phyloP scores from a whole-genome alignment of 2,797 vertebrate genomes.

The Heterohyrax brucei region DNA sequence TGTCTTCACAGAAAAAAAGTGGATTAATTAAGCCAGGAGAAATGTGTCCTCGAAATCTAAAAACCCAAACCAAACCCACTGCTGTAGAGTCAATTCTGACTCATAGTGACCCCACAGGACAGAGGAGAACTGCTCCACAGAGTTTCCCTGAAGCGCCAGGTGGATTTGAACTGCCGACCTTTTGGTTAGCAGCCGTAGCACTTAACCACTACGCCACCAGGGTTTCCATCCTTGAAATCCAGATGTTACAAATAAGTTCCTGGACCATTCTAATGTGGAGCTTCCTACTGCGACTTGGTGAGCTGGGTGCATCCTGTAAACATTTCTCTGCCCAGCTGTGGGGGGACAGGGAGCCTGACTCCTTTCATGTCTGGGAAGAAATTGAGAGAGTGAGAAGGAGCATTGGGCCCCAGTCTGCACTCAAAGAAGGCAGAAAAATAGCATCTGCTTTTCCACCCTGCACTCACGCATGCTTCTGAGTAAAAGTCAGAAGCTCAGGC shows the following conservation, averaged over 20 bases:
- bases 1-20: neutral
- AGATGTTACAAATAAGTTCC: constrained; percentile 41
- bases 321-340: neutral
- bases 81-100: too few relatives aligned
- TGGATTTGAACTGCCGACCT: too few relatives aligned
- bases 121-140: too few relatives aligned
- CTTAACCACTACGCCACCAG: too few relatives aligned
- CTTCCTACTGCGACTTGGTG: neutral
- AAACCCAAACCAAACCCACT: neutral
- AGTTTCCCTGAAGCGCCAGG: too few relatives aligned
- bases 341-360: neutral
- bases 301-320: constrained; percentile 24
- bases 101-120: too few relatives aligned
- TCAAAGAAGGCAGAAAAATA: constrained; percentile 44
- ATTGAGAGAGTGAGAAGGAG: constrained; percentile 21
- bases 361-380: constrained; percentile 37
- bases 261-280: neutral
- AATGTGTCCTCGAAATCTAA: constrained; percentile 64
- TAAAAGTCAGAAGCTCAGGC: constrained; percentile 64
- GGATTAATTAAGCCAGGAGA: constrained; percentile 27
- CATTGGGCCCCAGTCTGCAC: neutral
- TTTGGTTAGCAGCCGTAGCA: too few relatives aligned
- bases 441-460: constrained; percentile 46
- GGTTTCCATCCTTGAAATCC: constrained; percentile 34
- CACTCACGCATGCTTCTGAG: constrained; percentile 21